A percentile compares a stretch with the other conserved stretches of the same genome.
These are phyloP conservation scores for Tigriopus japonicus DNA, from an alignment of 1,140 invertebrate genomes.

Conservation along the genomic window DNA sequence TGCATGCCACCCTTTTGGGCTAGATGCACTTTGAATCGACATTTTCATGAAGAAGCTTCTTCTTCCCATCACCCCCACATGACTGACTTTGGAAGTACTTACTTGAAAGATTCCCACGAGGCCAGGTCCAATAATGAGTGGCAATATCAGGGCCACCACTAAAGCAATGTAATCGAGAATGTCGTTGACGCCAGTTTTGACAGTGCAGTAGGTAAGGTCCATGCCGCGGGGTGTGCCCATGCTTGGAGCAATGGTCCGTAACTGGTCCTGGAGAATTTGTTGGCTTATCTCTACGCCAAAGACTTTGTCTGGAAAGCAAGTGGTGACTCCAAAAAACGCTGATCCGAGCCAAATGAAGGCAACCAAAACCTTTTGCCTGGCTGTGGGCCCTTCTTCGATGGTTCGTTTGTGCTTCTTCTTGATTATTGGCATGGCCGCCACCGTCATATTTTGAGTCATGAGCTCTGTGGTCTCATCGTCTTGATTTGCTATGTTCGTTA, in stretches of 20 bases:
- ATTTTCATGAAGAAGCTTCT: no score
- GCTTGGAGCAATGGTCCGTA: not conserved
- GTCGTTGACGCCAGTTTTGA: constrained; percentile 6
- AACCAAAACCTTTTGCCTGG: constrained; percentile 5
- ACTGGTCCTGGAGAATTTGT: not conserved
- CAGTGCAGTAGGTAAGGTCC: not conserved
- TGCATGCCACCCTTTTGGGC: no score
- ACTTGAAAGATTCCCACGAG: constrained; percentile 9
- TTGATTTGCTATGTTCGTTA: not conserved
- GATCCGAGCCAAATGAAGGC: constrained; percentile 1
- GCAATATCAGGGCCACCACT: not conserved
- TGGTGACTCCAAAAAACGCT: constrained; percentile 3
- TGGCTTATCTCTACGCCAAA: not conserved
- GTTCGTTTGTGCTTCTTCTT: not conserved
- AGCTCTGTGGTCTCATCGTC: not conserved
- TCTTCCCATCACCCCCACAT: no score
- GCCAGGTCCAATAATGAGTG: constrained; percentile 3
- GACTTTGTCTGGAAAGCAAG: constrained; percentile 1
- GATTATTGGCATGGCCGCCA: no score
- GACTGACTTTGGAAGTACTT: not conserved
- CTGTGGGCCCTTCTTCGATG: not conserved
- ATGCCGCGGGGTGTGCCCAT: not conserved
- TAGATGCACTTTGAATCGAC: no score
- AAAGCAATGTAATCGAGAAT: constrained; percentile 3
- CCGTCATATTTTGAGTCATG: no score